Percentiles rank a stretch among this genome's conserved stretches.
Evolutionary conservation across 2,888 invertebrate species (phyloP).

Genomic region (Sinohyriopsis cumingii): DNA sequence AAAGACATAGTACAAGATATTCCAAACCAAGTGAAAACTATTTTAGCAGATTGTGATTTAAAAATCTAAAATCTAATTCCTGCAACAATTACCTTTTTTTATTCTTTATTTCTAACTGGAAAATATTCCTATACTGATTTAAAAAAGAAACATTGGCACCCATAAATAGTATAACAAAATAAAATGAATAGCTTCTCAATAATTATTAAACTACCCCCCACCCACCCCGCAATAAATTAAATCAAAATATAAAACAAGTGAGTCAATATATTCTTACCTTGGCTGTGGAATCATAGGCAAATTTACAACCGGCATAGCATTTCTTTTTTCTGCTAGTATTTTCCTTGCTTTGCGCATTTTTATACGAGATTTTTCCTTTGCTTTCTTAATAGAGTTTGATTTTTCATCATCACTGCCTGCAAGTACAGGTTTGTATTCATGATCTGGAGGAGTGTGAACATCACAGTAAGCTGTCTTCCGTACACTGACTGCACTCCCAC

Average conservation of each 20-base stretch:
- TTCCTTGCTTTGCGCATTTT: conserved; percentile 92
- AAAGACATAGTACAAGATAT: no score
- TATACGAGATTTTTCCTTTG: conserved; percentile 75
- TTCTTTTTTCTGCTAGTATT: conserved; percentile 89
- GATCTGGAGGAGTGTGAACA: conserved; percentile 86
- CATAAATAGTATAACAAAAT: no score
- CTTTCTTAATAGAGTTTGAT: conserved; percentile 62
- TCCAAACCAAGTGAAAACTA: no score
- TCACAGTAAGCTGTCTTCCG: conserved; percentile 98
- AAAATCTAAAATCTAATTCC: no score
- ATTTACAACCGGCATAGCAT: conserved; percentile 91
- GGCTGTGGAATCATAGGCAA: conserved; percentile 87
- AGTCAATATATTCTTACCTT: conserved; percentile 38
- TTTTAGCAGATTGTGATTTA: no score
- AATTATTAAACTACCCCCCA: not conserved
- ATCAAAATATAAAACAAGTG: not conserved
- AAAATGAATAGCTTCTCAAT: no score
- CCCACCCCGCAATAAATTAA: not conserved
- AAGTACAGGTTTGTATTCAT: conserved; percentile 52
- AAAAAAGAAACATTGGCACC: no score
- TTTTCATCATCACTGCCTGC: conserved; percentile 58
- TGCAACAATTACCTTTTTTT: no score
- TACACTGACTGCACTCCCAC: conserved; percentile 72
- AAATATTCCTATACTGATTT: no score
- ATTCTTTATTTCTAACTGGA: no score